phyloP scores from a whole-genome alignment of 2,888 invertebrate species.

The Dasypogon diadema region DNA sequence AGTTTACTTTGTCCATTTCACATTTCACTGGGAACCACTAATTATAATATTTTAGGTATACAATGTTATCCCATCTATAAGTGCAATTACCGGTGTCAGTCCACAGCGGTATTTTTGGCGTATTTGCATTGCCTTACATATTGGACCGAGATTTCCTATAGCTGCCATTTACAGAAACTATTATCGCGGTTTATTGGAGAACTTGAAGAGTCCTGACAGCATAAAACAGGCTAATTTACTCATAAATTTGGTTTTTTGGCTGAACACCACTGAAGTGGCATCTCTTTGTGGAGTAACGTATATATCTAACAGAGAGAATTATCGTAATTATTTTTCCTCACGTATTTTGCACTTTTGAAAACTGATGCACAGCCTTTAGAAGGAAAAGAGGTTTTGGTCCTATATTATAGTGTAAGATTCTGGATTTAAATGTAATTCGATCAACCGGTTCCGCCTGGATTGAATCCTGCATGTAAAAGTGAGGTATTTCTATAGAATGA shows the following conservation, averaged over 20 bases:
- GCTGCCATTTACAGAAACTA: conserved; percentile 88
- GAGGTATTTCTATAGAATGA: too few species aligned
- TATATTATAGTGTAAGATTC: too few species aligned
- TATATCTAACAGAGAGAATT: conserved; percentile 94
- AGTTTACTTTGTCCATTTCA: conserved; percentile 70
- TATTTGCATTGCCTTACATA: conserved; percentile 90
- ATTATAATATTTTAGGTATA: conserved; percentile 77
- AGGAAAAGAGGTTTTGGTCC: too few species aligned
- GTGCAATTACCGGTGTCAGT: conserved; percentile 93
- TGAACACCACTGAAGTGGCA: conserved; percentile 86
- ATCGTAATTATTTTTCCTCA: too few species aligned
- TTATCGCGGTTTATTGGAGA: conserved; percentile 74
- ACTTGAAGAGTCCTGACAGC: conserved; percentile 60
- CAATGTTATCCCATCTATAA: conserved; percentile 94
- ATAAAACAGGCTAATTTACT: conserved; percentile 72
- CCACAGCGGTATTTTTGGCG: conserved; percentile 95
- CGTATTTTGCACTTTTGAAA: neutral
- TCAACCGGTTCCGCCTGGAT: too few species aligned
- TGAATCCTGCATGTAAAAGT: too few species aligned
- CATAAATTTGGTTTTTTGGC: conserved; percentile 81
- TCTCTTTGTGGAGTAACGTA: conserved; percentile 93
- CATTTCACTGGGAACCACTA: too few species aligned
- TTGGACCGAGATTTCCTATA: conserved; percentile 90
- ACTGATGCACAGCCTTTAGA: too few species aligned
- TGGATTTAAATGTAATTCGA: too few species aligned